phyloP scores from a whole-genome alignment of 2,888 invertebrate species.

The Limnephilus auricula region DNA sequence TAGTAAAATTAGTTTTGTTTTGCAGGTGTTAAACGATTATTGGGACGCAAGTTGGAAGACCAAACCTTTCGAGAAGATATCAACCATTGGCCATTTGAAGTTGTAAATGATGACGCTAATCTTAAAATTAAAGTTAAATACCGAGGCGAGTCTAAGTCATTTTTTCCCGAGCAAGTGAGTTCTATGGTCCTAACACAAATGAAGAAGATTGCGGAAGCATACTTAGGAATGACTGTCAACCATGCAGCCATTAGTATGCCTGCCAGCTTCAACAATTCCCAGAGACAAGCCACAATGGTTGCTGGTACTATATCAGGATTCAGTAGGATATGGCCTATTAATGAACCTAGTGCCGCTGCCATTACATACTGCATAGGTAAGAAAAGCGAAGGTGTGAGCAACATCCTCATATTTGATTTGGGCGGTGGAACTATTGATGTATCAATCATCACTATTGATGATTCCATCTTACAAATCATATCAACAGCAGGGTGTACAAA shows the following conservation, averaged over 20 bases:
- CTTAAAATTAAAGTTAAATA: constrained; percentile 90
- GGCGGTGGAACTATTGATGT: constrained; percentile 93
- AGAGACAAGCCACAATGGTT: constrained; percentile 92
- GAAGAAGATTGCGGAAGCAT: constrained; percentile 95
- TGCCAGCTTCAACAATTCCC: constrained; percentile 82
- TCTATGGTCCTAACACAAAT: constrained; percentile 96
- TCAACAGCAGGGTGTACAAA: constrained; percentile 97
- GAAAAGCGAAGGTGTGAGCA: constrained; percentile 87
- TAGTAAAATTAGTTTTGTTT: constrained; percentile 73
- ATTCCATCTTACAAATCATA: constrained; percentile 95
- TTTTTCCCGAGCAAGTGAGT: constrained; percentile 94
- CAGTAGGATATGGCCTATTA: constrained; percentile 93
- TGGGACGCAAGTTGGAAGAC: constrained; percentile 94
- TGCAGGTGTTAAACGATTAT: constrained; percentile 95
- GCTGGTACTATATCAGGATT: constrained; percentile 90
- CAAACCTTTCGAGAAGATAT: constrained; percentile 94
- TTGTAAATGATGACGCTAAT: constrained; percentile 77
- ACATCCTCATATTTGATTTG: constrained; percentile 88
- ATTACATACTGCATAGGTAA: constrained; percentile 95
- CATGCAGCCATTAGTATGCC: constrained; percentile 94
- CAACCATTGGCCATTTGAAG: constrained; percentile 96
- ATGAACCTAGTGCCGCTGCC: constrained; percentile 95
- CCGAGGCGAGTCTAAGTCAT: constrained; percentile 92
- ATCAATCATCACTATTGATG: constrained; percentile 95
- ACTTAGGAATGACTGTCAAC: constrained; percentile 88